A percentile compares a stretch with the other conserved stretches of the same genome.
Evolutionary conservation across 2,797 vertebrate genomes (phyloP).

Genomic region (Microchirus variegatus): DNA sequence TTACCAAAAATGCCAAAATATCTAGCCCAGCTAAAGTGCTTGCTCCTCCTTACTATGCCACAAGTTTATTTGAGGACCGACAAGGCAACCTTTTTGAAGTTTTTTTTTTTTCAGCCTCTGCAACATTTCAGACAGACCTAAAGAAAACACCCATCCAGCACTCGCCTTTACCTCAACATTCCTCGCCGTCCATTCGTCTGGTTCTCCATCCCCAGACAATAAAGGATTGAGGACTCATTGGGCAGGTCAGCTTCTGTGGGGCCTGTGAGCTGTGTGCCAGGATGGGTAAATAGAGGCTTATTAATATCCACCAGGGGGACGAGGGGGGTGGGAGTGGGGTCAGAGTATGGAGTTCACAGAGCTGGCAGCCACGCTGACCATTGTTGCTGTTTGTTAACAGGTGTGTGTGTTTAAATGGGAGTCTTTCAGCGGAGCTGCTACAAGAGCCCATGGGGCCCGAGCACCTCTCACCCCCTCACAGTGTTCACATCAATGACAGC

Average conservation of each 20-base stretch:
- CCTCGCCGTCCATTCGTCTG: slow-evolving; percentile 26
- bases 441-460: slow-evolving; percentile 73
- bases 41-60: not conserved
- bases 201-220: slow-evolving; percentile 52
- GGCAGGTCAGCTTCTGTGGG: slow-evolving; percentile 53
- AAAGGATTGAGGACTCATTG: slow-evolving; percentile 56
- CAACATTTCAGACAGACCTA: slow-evolving; percentile 17
- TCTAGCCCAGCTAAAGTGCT: not conserved
- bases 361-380: slow-evolving; percentile 75
- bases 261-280: slow-evolving; percentile 72
- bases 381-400: slow-evolving; percentile 82
- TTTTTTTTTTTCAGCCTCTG: slow-evolving; percentile 7
- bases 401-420: slow-evolving; percentile 79
- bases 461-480: slow-evolving; percentile 73
- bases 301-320: slow-evolving; percentile 71
- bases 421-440: slow-evolving; percentile 75
- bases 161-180: slow-evolving; percentile 49
- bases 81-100: not conserved
- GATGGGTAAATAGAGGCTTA: slow-evolving; percentile 80
- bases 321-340: slow-evolving; percentile 60
- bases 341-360: slow-evolving; percentile 69
- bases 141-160: slow-evolving; percentile 10
- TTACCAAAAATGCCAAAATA: too few relatives aligned
- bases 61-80: not conserved
- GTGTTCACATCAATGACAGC: slow-evolving; percentile 81